Evolutionary conservation across 2,888 invertebrate genomes (phyloP).

Genomic region (Crocallis elinguaria): DNA sequence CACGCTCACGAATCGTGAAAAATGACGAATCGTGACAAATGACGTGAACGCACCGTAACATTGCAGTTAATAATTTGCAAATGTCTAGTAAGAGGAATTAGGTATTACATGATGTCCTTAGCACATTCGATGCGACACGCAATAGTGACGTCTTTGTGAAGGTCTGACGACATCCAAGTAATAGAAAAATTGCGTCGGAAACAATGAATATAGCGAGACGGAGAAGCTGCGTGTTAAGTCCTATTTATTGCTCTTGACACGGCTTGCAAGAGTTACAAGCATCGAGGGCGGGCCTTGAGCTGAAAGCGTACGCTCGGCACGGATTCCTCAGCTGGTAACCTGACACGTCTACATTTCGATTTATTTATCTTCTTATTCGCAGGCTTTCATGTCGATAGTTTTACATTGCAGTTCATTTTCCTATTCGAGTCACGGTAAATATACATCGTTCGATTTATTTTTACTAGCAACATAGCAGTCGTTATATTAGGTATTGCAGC

Average conservation of each 20-base stretch:
- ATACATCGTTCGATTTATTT: not conserved
- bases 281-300: slow-evolving; percentile 55
- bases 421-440: not conserved
- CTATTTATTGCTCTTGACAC: slow-evolving; percentile 48
- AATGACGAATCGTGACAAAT: too few species aligned
- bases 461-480: not conserved
- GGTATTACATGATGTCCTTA: not conserved
- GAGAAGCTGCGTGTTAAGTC: slow-evolving; percentile 10
- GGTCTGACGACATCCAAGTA: not conserved
- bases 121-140: not conserved
- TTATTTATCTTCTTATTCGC: slow-evolving; percentile 28
- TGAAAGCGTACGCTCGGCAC: slow-evolving; percentile 48
- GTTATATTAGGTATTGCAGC: too few species aligned
- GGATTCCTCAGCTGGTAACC: slow-evolving; percentile 37
- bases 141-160: not conserved
- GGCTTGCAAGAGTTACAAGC: slow-evolving; percentile 26
- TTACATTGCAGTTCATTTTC: slow-evolving; percentile 17
- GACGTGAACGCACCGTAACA: too few species aligned
- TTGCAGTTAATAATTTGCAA: not conserved
- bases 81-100: not conserved
- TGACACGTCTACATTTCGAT: slow-evolving; percentile 18
- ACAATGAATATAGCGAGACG: not conserved
- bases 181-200: not conserved
- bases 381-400: slow-evolving; percentile 6
- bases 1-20: too few species aligned